These are phyloP conservation scores for Paraescarpia echinospica DNA, from an alignment of 1,140 invertebrate species.

Conservation along the genomic window DNA sequence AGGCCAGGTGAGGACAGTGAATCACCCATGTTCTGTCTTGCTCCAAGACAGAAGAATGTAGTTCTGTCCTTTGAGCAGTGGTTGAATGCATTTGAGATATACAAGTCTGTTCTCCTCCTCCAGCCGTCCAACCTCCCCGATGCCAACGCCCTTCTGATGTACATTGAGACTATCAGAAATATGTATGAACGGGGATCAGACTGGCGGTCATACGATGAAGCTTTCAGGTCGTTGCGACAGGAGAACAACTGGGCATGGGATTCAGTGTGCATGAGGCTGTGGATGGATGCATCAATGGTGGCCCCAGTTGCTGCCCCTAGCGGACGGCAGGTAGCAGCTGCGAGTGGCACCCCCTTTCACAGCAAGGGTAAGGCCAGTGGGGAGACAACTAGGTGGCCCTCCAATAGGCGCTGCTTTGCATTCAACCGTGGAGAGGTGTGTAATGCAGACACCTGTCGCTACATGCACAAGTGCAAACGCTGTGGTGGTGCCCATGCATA, in stretches of 20 bases:
- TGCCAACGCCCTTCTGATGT: background rate
- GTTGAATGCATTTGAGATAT: background rate
- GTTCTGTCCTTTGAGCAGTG: background rate
- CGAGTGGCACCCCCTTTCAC: background rate
- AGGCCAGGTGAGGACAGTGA: background rate
- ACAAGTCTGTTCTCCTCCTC: background rate
- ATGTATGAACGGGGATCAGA: background rate
- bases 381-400: too few species aligned
- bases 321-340: too few species aligned
- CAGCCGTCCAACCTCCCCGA: background rate
- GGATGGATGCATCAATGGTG: background rate
- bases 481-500: background rate
- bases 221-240: background rate
- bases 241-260: background rate
- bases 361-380: background rate
- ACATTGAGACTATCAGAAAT: background rate
- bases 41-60: background rate
- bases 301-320: too few species aligned
- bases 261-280: background rate
- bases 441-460: background rate
- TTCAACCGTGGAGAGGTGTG: background rate
- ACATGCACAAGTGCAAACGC: background rate
- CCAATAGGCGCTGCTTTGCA: background rate
- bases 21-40: background rate
- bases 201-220: background rate